Evolutionary conservation across 2,797 vertebrate genomes (phyloP), one percentile per base, ranked within the genome.

Genomic region (Hybognathus amarus): DNA sequence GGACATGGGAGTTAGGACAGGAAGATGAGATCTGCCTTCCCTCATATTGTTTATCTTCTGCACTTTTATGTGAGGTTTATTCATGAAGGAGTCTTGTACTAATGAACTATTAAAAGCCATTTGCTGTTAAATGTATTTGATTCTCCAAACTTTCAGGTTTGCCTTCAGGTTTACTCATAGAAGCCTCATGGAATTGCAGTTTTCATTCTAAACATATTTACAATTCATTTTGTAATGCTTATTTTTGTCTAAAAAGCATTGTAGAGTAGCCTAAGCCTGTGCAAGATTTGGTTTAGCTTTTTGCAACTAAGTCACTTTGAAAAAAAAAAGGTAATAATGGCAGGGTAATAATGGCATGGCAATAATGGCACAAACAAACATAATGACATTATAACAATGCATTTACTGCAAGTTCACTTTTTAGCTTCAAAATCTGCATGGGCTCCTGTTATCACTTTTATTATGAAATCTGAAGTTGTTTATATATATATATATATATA

Each of bases 361-460:
- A 47, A 47, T 47, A 47, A 47, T 15, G 45, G 45, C 22, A 18
- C 36, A 38, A 20, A 38, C 10, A 64, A 10, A 50, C 9, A 64
- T 27, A 33, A 52, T 54, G 22, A 52, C 69, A 42, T 59, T 45
- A 70, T 59, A 54, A n/a, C 24, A 24, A 56, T 38, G 7, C 38
- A 80, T 67, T 79, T 54, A 68, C 18, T 40, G 36, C 47, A 80
- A 47, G 24, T 67, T 82, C 47, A 75, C 54, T 67, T 47, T 81
- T 33, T 63, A 50, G 68, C 68, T 71, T 81, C 27, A 81, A 63
- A 54, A 36, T 67, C 68, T 82, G 84, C 76, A 86, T 54, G 67
- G 80, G 78, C 59, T 77, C 74, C 73, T 52, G 45, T 68, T 79
- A 82, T 84, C 79, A 85, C 76, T 85, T n/a, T 82, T 76, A 79